These are phyloP conservation scores for Propithecus coquereli DNA, from an alignment of 2,113 vertebrate genomes.

Conservation along the genomic window DNA sequence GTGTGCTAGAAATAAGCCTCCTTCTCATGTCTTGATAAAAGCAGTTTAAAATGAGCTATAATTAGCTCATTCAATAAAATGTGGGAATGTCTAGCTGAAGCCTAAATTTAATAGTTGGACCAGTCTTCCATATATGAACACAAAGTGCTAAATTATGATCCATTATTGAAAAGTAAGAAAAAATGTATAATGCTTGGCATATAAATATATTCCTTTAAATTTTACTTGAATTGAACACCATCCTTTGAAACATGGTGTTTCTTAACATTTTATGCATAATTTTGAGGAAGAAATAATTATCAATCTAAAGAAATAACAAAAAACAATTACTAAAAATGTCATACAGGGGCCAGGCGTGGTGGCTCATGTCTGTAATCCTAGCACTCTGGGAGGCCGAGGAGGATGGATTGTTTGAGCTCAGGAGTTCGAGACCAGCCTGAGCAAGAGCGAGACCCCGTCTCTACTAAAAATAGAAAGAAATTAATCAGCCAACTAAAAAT, in stretches of 20 bases:
- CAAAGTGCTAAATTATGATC: constrained; percentile 14
- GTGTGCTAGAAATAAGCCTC: not conserved
- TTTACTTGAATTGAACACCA: not conserved
- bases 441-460: too few relatives aligned
- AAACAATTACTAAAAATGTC: not conserved
- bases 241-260: not conserved
- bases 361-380: too few relatives aligned
- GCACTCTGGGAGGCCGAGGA: too few relatives aligned
- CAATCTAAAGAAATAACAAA: not conserved
- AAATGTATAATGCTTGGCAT: not conserved
- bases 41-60: not conserved
- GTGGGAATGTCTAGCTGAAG: not conserved
- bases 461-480: too few relatives aligned
- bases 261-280: not conserved
- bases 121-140: not conserved
- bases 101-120: not conserved
- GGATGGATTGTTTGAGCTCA: too few relatives aligned
- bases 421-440: too few relatives aligned
- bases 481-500: too few relatives aligned
- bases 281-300: not conserved
- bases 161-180: not conserved
- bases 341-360: too few relatives aligned
- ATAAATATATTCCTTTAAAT: not conserved
- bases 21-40: constrained; percentile 10
- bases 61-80: constrained; percentile 27